Evolutionary conservation across 2,888 invertebrate species (phyloP).

Genomic region (Cinara cedri): DNA sequence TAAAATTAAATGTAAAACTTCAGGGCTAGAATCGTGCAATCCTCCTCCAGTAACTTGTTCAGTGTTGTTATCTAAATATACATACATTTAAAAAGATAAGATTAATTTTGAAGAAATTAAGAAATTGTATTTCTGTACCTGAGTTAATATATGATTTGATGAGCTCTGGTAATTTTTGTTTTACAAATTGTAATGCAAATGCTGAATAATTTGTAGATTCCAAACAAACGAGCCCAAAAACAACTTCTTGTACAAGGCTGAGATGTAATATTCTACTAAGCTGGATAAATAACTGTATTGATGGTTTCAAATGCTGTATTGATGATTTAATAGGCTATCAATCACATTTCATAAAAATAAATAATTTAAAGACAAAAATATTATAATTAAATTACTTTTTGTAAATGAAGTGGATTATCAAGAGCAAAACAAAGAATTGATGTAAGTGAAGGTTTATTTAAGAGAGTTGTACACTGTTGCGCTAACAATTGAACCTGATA

Average conservation of each 20-base stretch:
- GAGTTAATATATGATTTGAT: constrained; percentile 85
- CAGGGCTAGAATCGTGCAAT: constrained; percentile 87
- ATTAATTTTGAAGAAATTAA: not conserved
- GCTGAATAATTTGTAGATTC: constrained; percentile 76
- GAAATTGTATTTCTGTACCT: constrained; percentile 64
- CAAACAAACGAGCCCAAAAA: constrained; percentile 83
- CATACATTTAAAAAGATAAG: not conserved
- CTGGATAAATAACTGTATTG: constrained; percentile 76
- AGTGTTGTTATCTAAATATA: constrained; percentile 68
- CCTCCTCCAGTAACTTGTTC: constrained; percentile 76
- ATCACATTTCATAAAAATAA: constrained; percentile 31
- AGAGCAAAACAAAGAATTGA: constrained; percentile 88
- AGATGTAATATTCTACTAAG: constrained; percentile 85
- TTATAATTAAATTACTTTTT: constrained; percentile 53
- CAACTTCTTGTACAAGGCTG: constrained; percentile 88
- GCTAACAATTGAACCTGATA: constrained; percentile 76
- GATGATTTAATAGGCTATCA: constrained; percentile 29
- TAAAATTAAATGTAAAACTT: constrained; percentile 72
- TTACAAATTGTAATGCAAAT: constrained; percentile 79
- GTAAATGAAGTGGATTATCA: constrained; percentile 65
- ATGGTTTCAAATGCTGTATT: constrained; percentile 58
- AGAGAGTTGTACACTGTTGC: constrained; percentile 77
- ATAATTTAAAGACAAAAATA: not conserved
- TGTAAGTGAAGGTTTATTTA: constrained; percentile 85
- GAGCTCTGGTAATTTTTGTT: constrained; percentile 81